Percentiles rank a stretch among this genome's conserved stretches.
These are phyloP conservation scores for Parotia lawesii DNA, from an alignment of 2,113 vertebrate species.

Conservation along the genomic window DNA sequence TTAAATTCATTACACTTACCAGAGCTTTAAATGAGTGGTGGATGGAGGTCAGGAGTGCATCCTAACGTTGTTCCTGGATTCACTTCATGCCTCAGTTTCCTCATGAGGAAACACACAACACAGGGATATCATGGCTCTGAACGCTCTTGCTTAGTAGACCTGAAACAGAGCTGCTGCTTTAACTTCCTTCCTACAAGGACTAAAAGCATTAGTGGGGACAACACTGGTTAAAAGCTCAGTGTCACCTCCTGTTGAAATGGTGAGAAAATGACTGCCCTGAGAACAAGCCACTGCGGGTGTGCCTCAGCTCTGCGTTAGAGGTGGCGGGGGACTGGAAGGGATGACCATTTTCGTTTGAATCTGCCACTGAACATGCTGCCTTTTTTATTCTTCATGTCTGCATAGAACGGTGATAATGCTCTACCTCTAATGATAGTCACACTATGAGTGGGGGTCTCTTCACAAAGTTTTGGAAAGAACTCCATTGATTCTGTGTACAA, in stretches of 20 bases:
- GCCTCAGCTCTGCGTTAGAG: background rate
- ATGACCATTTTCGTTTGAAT: background rate
- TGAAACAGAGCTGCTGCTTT: background rate
- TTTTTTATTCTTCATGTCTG: background rate
- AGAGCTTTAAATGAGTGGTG: background rate
- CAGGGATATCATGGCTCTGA: background rate
- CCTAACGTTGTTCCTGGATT: background rate
- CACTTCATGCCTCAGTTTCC: background rate
- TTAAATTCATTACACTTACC: background rate
- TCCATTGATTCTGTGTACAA: background rate
- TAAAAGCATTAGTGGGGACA: background rate
- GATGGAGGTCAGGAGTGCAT: background rate
- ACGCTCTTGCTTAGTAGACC: background rate
- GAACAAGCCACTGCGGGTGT: fast-evolving
- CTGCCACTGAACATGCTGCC: background rate
- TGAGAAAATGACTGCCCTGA: background rate
- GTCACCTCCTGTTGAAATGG: background rate
- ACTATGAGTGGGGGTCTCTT: background rate
- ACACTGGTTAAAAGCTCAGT: background rate
- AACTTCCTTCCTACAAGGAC: background rate
- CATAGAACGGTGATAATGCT: background rate
- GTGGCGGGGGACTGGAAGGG: background rate
- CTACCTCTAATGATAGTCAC: background rate
- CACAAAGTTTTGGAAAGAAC: background rate
- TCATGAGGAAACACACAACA: background rate